Conservation (phyloP, 2,113 vertebrate species). For the Barnardius zonarius region DNA sequence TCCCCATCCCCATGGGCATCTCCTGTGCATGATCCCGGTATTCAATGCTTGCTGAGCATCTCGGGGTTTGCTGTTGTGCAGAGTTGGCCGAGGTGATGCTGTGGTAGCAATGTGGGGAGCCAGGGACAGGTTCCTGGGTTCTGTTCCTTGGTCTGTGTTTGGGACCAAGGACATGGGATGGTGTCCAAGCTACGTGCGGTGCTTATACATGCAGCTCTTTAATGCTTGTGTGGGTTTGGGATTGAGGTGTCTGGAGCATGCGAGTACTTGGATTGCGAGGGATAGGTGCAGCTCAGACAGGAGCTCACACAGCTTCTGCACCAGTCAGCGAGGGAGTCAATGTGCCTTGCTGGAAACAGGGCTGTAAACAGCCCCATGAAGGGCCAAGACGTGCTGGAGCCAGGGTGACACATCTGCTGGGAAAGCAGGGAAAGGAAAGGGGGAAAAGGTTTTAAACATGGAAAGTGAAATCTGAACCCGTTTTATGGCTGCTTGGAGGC, state of each 20-base stretch:
- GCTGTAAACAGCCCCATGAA: rapidly evolving
- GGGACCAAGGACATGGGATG: neutral
- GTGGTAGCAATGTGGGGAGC: neutral
- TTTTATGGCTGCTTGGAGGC: neutral
- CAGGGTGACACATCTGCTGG: neutral
- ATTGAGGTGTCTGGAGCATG: neutral
- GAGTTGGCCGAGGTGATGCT: neutral
- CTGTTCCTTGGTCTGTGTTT: neutral
- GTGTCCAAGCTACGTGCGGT: neutral
- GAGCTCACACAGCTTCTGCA: neutral
- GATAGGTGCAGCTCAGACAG: neutral
- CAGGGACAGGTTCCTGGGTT: neutral
- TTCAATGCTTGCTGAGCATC: neutral
- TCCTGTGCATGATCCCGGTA: neutral
- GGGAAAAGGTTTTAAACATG: neutral
- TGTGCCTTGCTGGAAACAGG: neutral
- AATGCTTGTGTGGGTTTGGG: neutral
- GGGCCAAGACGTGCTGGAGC: neutral
- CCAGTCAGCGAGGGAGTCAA: neutral
- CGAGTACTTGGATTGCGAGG: neutral
- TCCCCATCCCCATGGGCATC: rapidly evolving
- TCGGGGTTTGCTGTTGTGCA: neutral
- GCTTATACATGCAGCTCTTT: neutral
- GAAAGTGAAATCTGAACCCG: neutral
- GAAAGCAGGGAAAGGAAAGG: neutral